These are phyloP conservation scores for Uromys caudimaculatus DNA, from an alignment of 2,797 vertebrate genomes.

Conservation along the genomic window DNA sequence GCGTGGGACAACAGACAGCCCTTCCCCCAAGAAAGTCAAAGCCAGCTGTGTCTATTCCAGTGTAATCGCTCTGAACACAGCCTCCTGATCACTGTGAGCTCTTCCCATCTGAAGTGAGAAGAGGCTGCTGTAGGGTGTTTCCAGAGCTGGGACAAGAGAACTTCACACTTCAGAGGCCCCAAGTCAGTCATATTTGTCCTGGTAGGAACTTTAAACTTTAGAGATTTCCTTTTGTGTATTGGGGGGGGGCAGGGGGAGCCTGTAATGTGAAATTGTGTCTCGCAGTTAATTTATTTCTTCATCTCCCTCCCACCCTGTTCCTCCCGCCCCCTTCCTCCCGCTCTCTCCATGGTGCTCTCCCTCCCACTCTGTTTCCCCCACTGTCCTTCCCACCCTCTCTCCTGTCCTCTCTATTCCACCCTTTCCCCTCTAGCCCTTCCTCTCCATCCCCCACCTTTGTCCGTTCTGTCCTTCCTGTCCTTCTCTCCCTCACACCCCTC, in stretches of 20 bases:
- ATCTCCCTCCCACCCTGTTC: neutral
- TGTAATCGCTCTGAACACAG: neutral
- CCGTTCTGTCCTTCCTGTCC: neutral
- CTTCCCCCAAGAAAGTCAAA: accelerated
- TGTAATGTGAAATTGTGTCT: neutral
- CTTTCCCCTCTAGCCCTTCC: neutral
- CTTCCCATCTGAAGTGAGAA: constrained; percentile 25
- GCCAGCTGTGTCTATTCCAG: neutral
- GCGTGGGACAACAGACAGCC: constrained; percentile 3
- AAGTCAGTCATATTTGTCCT: neutral
- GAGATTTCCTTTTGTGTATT: constrained; percentile 23
- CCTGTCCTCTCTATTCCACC: neutral
- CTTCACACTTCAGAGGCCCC: neutral
- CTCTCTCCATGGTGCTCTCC: too few relatives aligned
- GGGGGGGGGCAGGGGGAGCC: constrained; percentile 7
- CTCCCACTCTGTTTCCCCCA: too few relatives aligned
- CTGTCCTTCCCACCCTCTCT: neutral
- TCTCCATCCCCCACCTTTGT: neutral
- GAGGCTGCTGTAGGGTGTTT: neutral
- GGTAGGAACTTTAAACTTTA: neutral
- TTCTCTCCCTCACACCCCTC: neutral
- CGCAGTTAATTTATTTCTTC: neutral
- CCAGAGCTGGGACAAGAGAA: neutral
- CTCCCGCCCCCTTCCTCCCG: neutral
- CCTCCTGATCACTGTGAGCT: neutral